phyloP scores from a whole-genome alignment of 2,888 invertebrate species.

The Apodemia duryi region DNA sequence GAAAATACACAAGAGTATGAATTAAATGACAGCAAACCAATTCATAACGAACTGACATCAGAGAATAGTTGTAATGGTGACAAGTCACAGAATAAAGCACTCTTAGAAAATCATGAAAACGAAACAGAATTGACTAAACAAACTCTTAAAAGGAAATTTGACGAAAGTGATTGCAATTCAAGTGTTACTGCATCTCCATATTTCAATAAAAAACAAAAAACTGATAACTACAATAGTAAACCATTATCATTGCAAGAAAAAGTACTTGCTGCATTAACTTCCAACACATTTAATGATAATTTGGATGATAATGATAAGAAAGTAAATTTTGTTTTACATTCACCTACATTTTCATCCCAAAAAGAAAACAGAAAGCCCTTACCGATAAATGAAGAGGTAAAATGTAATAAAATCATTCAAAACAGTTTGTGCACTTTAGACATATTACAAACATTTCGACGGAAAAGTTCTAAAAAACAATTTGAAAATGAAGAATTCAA shows the following conservation, averaged over 20 bases:
- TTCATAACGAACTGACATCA: constrained; percentile 1
- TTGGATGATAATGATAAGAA: constrained; percentile 37
- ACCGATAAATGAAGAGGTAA: background rate
- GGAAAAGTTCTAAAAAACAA: constrained; percentile 39
- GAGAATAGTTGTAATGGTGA: constrained; percentile 6
- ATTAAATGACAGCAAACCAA: constrained; percentile 31
- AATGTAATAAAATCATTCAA: constrained; percentile 28
- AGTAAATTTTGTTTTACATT: constrained; percentile 42
- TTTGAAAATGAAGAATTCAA: constrained; percentile 34
- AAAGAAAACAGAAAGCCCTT: constrained; percentile 49
- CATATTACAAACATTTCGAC: constrained; percentile 52
- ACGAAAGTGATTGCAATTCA: constrained; percentile 37
- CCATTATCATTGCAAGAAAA: constrained; percentile 52
- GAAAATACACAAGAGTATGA: constrained; percentile 48
- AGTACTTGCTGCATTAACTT: constrained; percentile 49
- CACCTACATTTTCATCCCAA: constrained; percentile 40
- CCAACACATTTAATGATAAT: constrained; percentile 40
- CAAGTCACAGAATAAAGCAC: constrained; percentile 14
- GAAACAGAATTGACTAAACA: constrained; percentile 30
- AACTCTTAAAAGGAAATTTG: constrained; percentile 49
- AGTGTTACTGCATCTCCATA: constrained; percentile 52
- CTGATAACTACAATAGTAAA: constrained; percentile 38
- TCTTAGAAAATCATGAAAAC: constrained; percentile 4
- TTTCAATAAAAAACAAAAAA: constrained; percentile 59
- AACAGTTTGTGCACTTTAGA: constrained; percentile 40